phyloP scores from a whole-genome alignment of 2,113 vertebrate species.

The Chlorocebus sabaeus region DNA sequence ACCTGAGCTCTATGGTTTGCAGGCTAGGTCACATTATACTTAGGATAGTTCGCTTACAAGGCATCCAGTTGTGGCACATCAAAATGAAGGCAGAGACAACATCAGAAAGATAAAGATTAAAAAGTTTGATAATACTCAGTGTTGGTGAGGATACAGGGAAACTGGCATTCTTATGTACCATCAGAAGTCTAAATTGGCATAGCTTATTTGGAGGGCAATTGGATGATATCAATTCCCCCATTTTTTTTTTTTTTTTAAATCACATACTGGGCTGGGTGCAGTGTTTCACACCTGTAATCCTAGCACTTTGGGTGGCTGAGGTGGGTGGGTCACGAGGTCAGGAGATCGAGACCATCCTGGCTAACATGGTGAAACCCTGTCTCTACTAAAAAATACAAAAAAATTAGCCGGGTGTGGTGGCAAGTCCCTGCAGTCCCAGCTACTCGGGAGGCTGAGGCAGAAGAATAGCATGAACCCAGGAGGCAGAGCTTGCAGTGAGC shows the following conservation, averaged over 20 bases:
- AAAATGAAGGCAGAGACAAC: not conserved
- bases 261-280: no score
- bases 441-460: no score
- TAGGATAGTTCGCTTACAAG: not conserved
- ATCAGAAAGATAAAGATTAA: not conserved
- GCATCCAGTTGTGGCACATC: not conserved
- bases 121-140: constrained; percentile 26
- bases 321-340: no score
- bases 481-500: no score
- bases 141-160: constrained; percentile 1
- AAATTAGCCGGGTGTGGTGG: no score
- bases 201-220: not conserved
- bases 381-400: no score
- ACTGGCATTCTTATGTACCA: not conserved
- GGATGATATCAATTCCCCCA: not conserved
- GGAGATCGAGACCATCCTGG: no score
- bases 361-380: no score
- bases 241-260: not conserved
- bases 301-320: no score
- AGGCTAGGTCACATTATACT: not conserved
- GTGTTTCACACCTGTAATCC: no score
- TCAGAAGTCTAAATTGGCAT: not conserved
- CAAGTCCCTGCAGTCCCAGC: no score
- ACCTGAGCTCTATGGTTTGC: not conserved
- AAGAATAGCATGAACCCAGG: no score